Evolutionary conservation across 2,888 invertebrate species (phyloP).

Genomic region (Agriopis aurantiaria): DNA sequence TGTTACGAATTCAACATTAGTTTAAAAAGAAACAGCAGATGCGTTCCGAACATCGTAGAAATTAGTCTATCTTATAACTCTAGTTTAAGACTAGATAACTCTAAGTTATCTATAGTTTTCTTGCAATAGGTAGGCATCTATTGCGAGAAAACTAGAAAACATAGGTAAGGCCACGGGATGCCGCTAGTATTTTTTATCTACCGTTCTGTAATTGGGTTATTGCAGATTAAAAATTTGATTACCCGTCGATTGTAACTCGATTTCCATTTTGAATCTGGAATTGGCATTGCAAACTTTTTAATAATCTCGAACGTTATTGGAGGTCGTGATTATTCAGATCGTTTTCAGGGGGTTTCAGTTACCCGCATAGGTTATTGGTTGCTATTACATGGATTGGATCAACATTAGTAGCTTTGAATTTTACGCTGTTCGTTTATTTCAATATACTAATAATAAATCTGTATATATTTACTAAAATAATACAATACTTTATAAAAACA

Average conservation of each 20-base stretch:
- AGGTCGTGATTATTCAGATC: conserved; percentile 36
- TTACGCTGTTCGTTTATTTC: neutral
- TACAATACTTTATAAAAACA: no score
- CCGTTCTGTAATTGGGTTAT: conserved; percentile 48
- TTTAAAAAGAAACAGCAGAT: no score
- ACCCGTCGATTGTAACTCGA: conserved; percentile 50
- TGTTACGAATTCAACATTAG: no score
- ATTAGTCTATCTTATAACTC: no score
- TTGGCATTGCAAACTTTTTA: conserved; percentile 49
- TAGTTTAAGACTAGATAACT: no score
- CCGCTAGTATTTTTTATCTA: conserved; percentile 39
- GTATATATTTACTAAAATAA: no score
- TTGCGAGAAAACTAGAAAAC: neutral
- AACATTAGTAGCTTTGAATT: neutral
- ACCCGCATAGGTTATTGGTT: conserved; percentile 28
- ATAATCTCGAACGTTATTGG: conserved; percentile 42
- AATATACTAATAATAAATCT: neutral
- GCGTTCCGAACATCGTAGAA: no score
- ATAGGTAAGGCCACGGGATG: neutral
- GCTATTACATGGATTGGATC: conserved; percentile 9
- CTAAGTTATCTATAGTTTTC: no score
- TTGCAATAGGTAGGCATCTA: no score
- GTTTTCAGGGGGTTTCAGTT: conserved; percentile 25
- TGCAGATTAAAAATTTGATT: conserved; percentile 52
- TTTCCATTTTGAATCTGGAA: conserved; percentile 48